phyloP scores from a whole-genome alignment of 2,113 vertebrate genomes.

The Hystrix brachyura region DNA sequence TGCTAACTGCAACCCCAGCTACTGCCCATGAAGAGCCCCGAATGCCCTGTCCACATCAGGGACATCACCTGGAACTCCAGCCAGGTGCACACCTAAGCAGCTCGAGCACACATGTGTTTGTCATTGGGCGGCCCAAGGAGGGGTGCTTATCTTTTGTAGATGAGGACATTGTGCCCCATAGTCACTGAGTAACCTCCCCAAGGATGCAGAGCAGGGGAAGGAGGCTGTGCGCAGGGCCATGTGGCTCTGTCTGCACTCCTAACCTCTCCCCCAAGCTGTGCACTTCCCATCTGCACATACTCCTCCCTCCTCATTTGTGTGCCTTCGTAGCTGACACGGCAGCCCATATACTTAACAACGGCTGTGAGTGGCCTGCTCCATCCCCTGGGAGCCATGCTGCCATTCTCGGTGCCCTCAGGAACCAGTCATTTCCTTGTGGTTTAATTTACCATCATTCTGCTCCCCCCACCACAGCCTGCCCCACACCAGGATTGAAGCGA shows the following conservation, averaged over 20 bases:
- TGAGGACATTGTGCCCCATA: background rate
- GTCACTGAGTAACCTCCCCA: background rate
- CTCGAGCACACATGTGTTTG: accelerated
- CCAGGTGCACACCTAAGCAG: background rate
- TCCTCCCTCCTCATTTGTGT: background rate
- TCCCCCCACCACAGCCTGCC: background rate
- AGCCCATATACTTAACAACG: background rate
- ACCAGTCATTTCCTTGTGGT: background rate
- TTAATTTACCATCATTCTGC: background rate
- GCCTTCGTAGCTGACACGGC: background rate
- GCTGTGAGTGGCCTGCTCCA: background rate
- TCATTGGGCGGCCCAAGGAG: background rate
- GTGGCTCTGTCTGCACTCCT: accelerated
- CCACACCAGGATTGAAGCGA: background rate
- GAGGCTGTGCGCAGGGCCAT: background rate
- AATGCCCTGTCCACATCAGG: background rate
- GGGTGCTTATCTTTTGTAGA: background rate
- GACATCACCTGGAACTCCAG: background rate
- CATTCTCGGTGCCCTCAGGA: background rate
- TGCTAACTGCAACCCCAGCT: background rate
- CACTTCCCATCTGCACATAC: background rate
- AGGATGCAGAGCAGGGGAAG: background rate
- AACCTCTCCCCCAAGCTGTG: background rate
- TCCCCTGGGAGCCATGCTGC: background rate
- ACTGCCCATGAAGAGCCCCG: too few species aligned